phyloP scores from a whole-genome alignment of 2,797 vertebrate genomes.

The Gymnothorax reevesii region DNA sequence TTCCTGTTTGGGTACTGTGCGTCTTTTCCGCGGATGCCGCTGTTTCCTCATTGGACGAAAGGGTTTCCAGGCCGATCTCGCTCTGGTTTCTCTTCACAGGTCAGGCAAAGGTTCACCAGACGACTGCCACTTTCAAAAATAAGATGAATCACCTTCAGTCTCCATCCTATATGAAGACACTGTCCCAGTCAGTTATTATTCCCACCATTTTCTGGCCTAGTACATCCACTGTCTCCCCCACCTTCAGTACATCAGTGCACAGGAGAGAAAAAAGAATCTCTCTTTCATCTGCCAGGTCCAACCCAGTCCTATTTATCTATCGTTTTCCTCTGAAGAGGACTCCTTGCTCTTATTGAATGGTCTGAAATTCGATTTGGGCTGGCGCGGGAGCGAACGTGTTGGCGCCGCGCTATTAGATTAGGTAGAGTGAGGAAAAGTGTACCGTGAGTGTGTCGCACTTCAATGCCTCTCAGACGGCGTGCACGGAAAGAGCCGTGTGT shows the following conservation, averaged over 20 bases:
- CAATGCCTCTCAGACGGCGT: background rate
- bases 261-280: background rate
- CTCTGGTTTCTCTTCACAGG: background rate
- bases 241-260: background rate
- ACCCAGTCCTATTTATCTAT: background rate
- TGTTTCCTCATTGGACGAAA: background rate
- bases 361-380: constrained; percentile 17
- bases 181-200: background rate
- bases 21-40: background rate
- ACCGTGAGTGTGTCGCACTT: constrained; percentile 6
- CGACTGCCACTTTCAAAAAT: background rate
- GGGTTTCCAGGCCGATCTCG: background rate
- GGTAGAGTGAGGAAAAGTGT: background rate
- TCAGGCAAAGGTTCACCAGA: background rate
- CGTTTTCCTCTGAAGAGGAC: background rate
- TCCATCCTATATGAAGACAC: background rate
- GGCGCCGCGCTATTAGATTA: constrained; percentile 20
- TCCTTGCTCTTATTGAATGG: constrained; percentile 26
- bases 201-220: background rate
- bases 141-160: background rate
- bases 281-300: background rate
- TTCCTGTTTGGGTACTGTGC: background rate
- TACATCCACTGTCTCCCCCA: background rate
- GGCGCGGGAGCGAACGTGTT: constrained; percentile 8
- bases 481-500: background rate